phyloP scores from a whole-genome alignment of 2,113 vertebrate genomes.

The Leiothrix lutea region DNA sequence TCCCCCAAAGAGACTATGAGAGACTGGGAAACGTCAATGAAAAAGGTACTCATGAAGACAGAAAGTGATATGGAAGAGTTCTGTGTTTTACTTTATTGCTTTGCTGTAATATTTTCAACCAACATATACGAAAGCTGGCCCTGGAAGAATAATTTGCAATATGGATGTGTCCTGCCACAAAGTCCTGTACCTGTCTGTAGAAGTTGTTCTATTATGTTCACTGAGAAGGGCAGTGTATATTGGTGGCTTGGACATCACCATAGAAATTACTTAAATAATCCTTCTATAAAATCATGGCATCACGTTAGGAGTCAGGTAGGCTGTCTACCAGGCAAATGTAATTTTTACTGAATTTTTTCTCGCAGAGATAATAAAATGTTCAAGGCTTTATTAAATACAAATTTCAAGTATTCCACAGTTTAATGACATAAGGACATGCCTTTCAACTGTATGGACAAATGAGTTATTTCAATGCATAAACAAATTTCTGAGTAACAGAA shows the following conservation, averaged over 20 bases:
- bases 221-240: not conserved
- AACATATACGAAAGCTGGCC: not conserved
- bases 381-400: not conserved
- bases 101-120: not conserved
- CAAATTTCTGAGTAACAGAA: not conserved
- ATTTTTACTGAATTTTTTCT: not conserved
- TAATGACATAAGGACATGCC: not conserved
- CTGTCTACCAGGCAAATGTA: not conserved
- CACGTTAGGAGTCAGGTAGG: not conserved
- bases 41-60: constrained; percentile 68
- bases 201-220: not conserved
- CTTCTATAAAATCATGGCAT: not conserved
- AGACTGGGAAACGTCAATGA: constrained; percentile 72
- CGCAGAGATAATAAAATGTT: not conserved
- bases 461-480: not conserved
- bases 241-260: not conserved
- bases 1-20: constrained; percentile 65
- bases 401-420: not conserved
- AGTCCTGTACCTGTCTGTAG: not conserved
- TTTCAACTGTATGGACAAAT: not conserved
- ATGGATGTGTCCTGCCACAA: not conserved
- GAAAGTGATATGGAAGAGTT: not conserved
- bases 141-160: not conserved
- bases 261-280: not conserved
- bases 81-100: not conserved